Percentiles rank a stretch among this genome's conserved stretches.
phyloP scores from a whole-genome alignment of 2,113 vertebrate genomes.

The Tetrao urogallus region DNA sequence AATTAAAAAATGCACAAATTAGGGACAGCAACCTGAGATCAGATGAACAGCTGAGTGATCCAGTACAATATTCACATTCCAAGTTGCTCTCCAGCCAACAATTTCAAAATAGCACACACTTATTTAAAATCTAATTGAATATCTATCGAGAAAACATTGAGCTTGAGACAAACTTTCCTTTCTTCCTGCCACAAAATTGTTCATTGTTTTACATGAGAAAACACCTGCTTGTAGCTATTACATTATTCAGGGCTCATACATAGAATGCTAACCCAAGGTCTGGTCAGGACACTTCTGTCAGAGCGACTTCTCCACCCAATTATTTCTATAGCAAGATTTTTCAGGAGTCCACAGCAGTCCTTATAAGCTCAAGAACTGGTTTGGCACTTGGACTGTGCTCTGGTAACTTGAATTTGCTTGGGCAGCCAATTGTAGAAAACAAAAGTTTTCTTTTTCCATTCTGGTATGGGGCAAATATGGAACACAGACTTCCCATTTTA shows the following conservation, averaged over 20 bases:
- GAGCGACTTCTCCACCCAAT: background rate
- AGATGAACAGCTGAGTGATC: background rate
- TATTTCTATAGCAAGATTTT: background rate
- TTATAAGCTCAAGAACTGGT: background rate
- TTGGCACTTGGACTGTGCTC: background rate
- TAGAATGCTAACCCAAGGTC: background rate
- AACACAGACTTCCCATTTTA: background rate
- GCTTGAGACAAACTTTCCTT: constrained; percentile 5
- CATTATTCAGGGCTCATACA: background rate
- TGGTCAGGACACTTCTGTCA: background rate
- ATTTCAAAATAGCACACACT: constrained; percentile 22
- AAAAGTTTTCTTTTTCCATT: background rate
- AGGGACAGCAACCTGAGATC: background rate
- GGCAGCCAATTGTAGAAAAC: background rate
- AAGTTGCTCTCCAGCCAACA: background rate
- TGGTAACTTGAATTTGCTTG: background rate
- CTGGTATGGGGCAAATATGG: background rate
- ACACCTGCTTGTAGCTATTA: background rate
- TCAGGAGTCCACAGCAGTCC: background rate
- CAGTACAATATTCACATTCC: background rate
- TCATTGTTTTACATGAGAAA: background rate
- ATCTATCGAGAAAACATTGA: constrained; percentile 12
- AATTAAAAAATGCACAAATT: background rate
- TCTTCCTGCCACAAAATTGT: background rate
- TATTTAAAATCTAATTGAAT: constrained; percentile 8